Evolutionary conservation across 2,888 invertebrate species (phyloP), one percentile per base, ranked within the genome.

Genomic region (Empis stercorea): DNA sequence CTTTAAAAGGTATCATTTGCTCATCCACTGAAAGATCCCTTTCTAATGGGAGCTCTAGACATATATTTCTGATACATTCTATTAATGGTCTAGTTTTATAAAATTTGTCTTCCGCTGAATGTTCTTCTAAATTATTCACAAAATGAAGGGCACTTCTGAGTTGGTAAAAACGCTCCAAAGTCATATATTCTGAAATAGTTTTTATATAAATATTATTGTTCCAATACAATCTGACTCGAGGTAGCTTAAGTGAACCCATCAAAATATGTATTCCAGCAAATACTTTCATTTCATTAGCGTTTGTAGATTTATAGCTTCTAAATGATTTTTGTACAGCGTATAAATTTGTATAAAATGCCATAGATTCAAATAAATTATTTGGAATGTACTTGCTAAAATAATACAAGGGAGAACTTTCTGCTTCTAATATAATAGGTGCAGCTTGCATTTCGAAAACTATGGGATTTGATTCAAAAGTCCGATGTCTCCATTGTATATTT

Each of bases 1-100:
- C 39, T 11, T 30, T 16, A 40, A 42, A 38, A 17, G 34, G 43
- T 15, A 49, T 30, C 16, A 45, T 15, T 32, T 44, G 16, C 16
- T 15, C 43, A 34, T 27, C n/a, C 27, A 44, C 14, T 7, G n/a
- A 27, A 27, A 41, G 9, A n/a, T 14, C 27, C 14, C 27, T 14
- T 27, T 41, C 40, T 13, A 41, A 10, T 32, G 32, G 32, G 11
- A 32, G 13, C 13, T 32, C 32, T 32, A 32, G 9, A 32, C 13
- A 32, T 13, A 2, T 10, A 6, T 32, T 32, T 13, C 32, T 32
- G 13, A 32, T 13, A 7, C 3, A 10, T 10, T 32, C 32, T 13
- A 32, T 13, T 3, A 32, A 10, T 13, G 32, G 32, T 13, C 32
- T 32, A 13, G 13, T 13, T 32, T 32, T 32, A 4, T 6, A 10